A percentile compares a stretch with the other conserved stretches of the same genome.
Evolutionary conservation across 2,888 invertebrate species (phyloP).

Genomic region (Xanthorhoe designata): DNA sequence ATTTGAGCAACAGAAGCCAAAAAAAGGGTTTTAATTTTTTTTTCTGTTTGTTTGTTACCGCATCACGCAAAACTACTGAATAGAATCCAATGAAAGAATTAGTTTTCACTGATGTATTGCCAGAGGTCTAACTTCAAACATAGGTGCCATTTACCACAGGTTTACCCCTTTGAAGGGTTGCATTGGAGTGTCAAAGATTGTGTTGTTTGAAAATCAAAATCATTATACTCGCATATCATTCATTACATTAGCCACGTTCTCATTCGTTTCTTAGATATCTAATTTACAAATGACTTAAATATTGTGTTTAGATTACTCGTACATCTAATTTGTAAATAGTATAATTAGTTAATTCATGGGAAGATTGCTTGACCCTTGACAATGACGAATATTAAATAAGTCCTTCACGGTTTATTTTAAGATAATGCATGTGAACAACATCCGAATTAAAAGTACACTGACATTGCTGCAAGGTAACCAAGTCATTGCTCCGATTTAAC

Average conservation of each 20-base stretch:
- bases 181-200: too few relatives aligned
- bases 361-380: not conserved
- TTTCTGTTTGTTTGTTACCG: too few relatives aligned
- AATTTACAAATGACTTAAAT: not conserved
- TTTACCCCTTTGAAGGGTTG: too few relatives aligned
- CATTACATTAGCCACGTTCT: not conserved
- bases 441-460: not conserved
- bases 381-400: not conserved
- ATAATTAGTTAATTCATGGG: constrained; percentile 2
- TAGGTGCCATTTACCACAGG: too few relatives aligned
- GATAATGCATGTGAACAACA: not conserved
- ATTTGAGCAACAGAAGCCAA: too few relatives aligned
- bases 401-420: not conserved
- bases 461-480: not conserved
- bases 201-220: too few relatives aligned
- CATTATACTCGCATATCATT: too few relatives aligned
- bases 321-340: not conserved
- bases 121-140: too few relatives aligned
- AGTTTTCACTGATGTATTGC: too few relatives aligned
- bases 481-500: not conserved
- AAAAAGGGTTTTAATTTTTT: too few relatives aligned
- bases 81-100: too few relatives aligned
- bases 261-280: not conserved
- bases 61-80: too few relatives aligned
- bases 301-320: not conserved